Base-by-base conservation (phyloP, 2,888 invertebrate genomes). In the Lasioglossum vierecki region DNA sequence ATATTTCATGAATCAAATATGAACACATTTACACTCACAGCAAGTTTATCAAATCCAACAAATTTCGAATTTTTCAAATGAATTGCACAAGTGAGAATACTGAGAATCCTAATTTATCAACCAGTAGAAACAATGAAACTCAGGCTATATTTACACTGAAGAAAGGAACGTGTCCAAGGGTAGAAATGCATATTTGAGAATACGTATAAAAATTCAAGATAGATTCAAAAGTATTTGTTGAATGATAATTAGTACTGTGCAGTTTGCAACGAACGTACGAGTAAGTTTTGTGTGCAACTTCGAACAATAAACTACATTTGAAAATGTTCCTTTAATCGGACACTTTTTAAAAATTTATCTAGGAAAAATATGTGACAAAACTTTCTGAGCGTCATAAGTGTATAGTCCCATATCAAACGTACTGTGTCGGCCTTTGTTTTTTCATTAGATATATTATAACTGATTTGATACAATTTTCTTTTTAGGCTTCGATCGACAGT, bases 401-500 rank as follows among this genome's bases (percentile, higher is more conserved):
- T 26, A 22, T 18, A 57, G 3, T 57, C 68, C 68, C n/a, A 70
- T 41, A 26, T 68, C 8, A 30, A 66, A 49, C 35, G 41, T 68
- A 26, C 8, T 46, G 18, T 18, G 39, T n/a, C 66, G 18, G 26
- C 44, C 18, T 13, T 1, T 78, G 35, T 18, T n/a, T 1, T 18
- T 39, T 39, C 11, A 39, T 53, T 0, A 46, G 39, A 72, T 15
- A 46, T n/a, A 9, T n/a, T n/a, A 15, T 63, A 15, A 15, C 49
- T 76, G 11, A 71, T 30, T 72, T 68, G 53, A 26, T 9, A n/a
- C 9, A 9, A n/a, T 66, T 71, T 73, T 73, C 80, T 44, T 66
- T 41, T 22, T 91, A 98, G 98, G 98, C 98, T 77, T 98, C 98
- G 2, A 96, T 98, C 92, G 98, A 98, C 92, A 98, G 98, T 74